Base-by-base conservation (phyloP, 2,797 vertebrate genomes). In the Aldrovandia affinis region DNA sequence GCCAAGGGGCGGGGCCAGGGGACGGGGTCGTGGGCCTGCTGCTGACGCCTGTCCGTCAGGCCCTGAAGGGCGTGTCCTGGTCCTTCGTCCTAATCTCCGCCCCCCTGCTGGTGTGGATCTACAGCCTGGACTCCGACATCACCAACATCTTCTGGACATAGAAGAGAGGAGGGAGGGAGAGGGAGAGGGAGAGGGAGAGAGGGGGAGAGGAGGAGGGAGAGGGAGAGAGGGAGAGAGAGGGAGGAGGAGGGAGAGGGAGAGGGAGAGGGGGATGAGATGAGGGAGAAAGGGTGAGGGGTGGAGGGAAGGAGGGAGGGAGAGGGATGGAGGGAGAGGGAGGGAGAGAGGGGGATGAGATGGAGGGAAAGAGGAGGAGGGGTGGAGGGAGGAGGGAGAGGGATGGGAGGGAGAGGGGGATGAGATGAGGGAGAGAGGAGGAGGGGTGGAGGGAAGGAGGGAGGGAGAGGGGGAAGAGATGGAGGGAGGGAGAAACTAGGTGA, bases 111-210 rank as follows among this genome's bases (percentile, higher is more conserved):
- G 78, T 95, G 83, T 96, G 95, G 95, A 95, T 96, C 89, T 96
- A 95, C 90, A 96, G 95, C 87, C 92, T 96, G 91, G 95, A 96
- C 92, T 96, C 95, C 81, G 95, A 96, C 90, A 96, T 96, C 90
- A 96, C 95, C 86, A 96, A 96, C 88, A 95, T 96, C 83, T 96
- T 96, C 90, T 96, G 92, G 91, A 90, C 92, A 81, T 92, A 90
- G 88, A 80, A 10, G 30, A 47, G 14, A 57, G 25, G 50, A 83
- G 47, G 52, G n/a, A 83, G 0, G 4, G 80, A 6, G 39, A n/a
- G 39, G 55, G 68, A 39, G n/a, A 39, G 47, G n/a, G 55, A 83
- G 70, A 84, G 84, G 55, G 36, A 14, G 10, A 39, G 10, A 36
- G n/a, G 36, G 44, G 18, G 20, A 68, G 33, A 83, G 81, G 42